Percentiles rank a stretch among this genome's conserved stretches.
Conservation (phyloP, 2,888 invertebrate genomes). For the Rhagophthalmus giganteus region DNA sequence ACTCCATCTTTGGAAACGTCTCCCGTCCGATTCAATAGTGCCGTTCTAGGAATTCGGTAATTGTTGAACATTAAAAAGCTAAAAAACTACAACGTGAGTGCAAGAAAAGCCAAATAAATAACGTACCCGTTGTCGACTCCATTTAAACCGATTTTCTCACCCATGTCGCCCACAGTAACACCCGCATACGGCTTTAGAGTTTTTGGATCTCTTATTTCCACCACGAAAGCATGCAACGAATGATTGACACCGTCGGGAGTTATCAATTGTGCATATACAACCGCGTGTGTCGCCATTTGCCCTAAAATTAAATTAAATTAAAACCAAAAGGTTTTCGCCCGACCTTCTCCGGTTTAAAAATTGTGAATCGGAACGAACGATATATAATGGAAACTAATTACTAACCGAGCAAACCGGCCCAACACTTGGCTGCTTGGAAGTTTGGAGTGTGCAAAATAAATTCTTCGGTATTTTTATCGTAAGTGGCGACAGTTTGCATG, state of each 20-base stretch:
- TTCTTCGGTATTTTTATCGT: conserved; percentile 69
- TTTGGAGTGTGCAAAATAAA: conserved; percentile 75
- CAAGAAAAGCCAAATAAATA: conserved; percentile 48
- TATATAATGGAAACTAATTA: background rate
- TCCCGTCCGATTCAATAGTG: conserved; percentile 80
- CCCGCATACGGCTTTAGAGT: conserved; percentile 76
- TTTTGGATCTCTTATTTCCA: conserved; percentile 76
- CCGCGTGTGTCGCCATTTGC: conserved; percentile 81
- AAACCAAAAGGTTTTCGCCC: too few relatives aligned
- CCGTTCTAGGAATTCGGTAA: conserved; percentile 77
- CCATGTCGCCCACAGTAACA: conserved; percentile 87
- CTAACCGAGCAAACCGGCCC: conserved; percentile 77
- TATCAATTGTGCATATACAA: conserved; percentile 86
- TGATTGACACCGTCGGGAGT: conserved; percentile 77
- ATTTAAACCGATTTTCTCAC: conserved; percentile 88
- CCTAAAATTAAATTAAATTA: too few relatives aligned
- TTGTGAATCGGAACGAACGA: too few relatives aligned
- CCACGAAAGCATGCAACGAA: conserved; percentile 88
- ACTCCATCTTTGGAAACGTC: conserved; percentile 84
- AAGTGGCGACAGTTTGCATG: conserved; percentile 85
- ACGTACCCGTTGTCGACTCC: conserved; percentile 90
- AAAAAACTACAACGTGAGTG: background rate
- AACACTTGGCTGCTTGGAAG: conserved; percentile 80
- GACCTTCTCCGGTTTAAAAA: too few relatives aligned
- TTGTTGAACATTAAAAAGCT: conserved; percentile 78